Percentiles rank a stretch among this genome's conserved stretches.
Conservation (phyloP, 2,888 invertebrate genomes). For the Mythimna ferrago region DNA sequence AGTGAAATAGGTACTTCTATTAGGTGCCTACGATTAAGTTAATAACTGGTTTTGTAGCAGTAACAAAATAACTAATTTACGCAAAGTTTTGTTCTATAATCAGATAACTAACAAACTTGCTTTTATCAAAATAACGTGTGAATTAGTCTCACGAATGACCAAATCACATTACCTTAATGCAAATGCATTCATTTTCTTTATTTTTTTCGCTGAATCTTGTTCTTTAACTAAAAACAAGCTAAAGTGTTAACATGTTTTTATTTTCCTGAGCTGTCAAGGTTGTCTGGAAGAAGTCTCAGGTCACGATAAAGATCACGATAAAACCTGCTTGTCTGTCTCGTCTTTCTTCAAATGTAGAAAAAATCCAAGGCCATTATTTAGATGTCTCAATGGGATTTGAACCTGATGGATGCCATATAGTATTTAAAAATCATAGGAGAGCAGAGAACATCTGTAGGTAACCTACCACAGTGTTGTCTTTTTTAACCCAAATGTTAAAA, state of each 20-base stretch:
- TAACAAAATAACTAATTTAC: background rate
- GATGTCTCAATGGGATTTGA: no score
- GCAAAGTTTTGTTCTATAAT: background rate
- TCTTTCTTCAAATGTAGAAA: background rate
- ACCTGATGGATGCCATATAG: no score
- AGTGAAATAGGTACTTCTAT: background rate
- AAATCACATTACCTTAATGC: background rate
- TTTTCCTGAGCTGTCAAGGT: slow-evolving; percentile 1
- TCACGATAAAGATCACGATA: background rate
- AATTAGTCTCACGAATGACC: background rate
- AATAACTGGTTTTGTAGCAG: background rate
- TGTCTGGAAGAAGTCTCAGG: background rate
- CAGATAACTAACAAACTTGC: background rate
- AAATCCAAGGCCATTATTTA: no score
- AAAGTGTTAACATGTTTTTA: background rate
- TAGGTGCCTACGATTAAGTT: no score
- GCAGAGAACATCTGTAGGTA: no score
- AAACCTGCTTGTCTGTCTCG: background rate
- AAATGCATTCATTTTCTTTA: background rate
- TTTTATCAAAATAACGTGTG: slow-evolving; percentile 9
- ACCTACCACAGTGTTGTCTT: no score
- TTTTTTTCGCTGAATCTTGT: background rate
- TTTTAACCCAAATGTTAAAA: no score
- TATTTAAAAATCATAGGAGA: no score
- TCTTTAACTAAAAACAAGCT: no score